A percentile compares a stretch with the other conserved stretches of the same genome.
phyloP scores from a whole-genome alignment of 2,797 vertebrate genomes.

The Pangasius sanitwongsei region DNA sequence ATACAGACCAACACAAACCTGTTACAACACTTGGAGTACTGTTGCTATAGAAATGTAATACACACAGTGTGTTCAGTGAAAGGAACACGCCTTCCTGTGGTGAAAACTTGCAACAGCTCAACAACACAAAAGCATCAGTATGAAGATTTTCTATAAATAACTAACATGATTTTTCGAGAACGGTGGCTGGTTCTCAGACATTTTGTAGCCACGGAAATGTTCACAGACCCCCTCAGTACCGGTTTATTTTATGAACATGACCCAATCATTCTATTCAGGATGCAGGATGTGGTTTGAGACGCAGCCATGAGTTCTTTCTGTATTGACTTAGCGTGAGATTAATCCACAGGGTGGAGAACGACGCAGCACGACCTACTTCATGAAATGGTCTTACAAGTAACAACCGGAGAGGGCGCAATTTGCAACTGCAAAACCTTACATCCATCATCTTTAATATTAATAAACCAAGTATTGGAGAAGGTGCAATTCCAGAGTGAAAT shows the following conservation, averaged over 20 bases:
- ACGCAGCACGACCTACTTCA: neutral
- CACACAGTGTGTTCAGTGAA: too few species aligned
- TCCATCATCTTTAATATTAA: neutral
- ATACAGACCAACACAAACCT: too few species aligned
- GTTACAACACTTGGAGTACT: neutral
- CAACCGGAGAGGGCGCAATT: neutral
- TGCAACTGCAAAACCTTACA: neutral
- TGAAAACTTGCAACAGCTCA: neutral
- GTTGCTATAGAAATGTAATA: neutral
- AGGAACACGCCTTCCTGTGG: neutral
- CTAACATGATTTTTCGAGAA: neutral
- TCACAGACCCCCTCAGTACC: neutral
- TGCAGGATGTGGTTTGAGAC: neutral
- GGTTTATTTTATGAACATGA: neutral
- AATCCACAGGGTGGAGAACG: neutral
- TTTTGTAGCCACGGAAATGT: neutral
- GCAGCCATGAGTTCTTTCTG: neutral
- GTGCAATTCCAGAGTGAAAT: neutral
- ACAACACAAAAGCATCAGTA: neutral
- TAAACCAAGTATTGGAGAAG: neutral
- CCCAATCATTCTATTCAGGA: neutral
- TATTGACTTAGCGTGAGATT: neutral
- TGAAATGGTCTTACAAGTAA: neutral
- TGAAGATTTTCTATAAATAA: neutral
- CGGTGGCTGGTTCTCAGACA: neutral